These are phyloP conservation scores for Tonatia bakeri DNA, from an alignment of 2,113 vertebrate species.

Conservation along the genomic window DNA sequence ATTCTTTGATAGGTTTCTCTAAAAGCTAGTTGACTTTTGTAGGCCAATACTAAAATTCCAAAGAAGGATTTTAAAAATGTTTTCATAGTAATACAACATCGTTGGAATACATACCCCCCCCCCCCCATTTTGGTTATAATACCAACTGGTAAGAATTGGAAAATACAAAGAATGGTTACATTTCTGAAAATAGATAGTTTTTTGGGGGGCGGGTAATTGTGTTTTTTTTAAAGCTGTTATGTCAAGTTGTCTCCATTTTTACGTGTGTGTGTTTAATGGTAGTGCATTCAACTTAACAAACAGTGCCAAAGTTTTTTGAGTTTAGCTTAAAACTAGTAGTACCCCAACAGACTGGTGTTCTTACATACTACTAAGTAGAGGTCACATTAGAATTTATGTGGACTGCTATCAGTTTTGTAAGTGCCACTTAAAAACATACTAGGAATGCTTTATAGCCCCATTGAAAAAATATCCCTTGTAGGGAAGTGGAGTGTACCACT, in stretches of 20 bases:
- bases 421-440: neutral
- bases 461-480: neutral
- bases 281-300: neutral
- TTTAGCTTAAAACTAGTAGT: neutral
- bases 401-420: neutral
- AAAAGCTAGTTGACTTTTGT: constrained; percentile 39
- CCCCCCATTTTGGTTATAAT: neutral
- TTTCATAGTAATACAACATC: constrained; percentile 18
- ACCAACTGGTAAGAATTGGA: neutral
- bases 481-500: neutral
- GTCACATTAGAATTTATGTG: neutral
- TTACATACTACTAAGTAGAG: neutral
- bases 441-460: neutral
- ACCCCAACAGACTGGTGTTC: neutral
- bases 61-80: constrained; percentile 39
- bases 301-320: neutral
- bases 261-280: neutral
- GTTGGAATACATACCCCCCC: neutral
- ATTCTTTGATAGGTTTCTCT: neutral
- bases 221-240: neutral
- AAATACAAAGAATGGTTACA: neutral
- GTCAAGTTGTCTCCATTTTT: neutral
- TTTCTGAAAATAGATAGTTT: constrained; percentile 7
- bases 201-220: neutral
- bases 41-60: constrained; percentile 52